Percentiles rank a stretch among this genome's conserved stretches.
Conservation (phyloP, 1,140 invertebrate species). For the Drosophila funebris region DNA sequence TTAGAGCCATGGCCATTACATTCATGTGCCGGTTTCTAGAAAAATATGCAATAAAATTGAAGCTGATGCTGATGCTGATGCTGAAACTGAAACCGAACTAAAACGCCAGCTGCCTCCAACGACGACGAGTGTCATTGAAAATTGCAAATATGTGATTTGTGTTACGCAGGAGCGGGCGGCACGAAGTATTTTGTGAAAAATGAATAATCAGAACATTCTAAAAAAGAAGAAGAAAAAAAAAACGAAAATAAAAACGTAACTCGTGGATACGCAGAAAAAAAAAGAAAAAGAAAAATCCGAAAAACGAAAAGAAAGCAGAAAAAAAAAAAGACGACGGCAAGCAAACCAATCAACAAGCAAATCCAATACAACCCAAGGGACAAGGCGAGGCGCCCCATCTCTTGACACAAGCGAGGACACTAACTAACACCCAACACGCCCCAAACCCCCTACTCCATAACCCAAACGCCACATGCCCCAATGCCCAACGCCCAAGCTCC, state of each 20-base stretch:
- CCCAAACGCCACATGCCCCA: background rate
- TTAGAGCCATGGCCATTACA: conserved; percentile 67
- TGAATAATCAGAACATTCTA: conserved; percentile 39
- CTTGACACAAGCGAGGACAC: conserved; percentile 22
- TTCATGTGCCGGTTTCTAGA: conserved; percentile 66
- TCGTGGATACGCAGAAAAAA: background rate
- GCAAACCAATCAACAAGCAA: conserved; percentile 79
- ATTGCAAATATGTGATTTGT: conserved; percentile 23
- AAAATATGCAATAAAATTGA: conserved; percentile 75
- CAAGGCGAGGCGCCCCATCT: conserved; percentile 2
- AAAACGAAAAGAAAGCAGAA: conserved; percentile 14
- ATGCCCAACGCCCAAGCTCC: conserved; percentile 1
- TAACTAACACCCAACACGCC: conserved; percentile 56
- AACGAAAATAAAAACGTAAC: background rate
- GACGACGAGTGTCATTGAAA: conserved; percentile 35
- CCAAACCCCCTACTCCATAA: background rate
- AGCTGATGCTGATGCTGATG: conserved; percentile 30
- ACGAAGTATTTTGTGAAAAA: conserved; percentile 1
- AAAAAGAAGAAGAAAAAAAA: background rate
- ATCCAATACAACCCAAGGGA: conserved; percentile 73
- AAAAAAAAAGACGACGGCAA: conserved; percentile 24
- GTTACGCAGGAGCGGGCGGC: background rate
- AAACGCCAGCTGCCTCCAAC: conserved; percentile 58
- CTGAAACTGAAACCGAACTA: conserved; percentile 33
- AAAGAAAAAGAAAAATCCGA: conserved; percentile 22